Evolutionary conservation across 2,797 vertebrate genomes (phyloP).

Genomic region (Coranthus polyacanthus): DNA sequence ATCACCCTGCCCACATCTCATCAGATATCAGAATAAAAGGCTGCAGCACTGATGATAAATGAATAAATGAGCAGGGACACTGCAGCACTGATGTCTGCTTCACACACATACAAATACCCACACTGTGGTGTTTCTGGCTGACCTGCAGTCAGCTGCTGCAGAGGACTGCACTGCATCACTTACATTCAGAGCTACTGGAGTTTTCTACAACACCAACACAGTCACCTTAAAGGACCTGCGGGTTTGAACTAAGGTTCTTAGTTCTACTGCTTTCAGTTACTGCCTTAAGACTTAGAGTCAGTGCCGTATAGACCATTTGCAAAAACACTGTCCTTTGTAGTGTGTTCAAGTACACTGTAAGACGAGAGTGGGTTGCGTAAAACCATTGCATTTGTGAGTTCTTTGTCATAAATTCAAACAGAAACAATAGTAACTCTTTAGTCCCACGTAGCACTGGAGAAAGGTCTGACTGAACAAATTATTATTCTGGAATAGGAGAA

Average conservation of each 20-base stretch:
- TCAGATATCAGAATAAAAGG: neutral
- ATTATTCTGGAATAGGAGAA: too few relatives aligned
- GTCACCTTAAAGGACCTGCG: conserved; percentile 4
- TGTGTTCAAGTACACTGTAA: neutral
- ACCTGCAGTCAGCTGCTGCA: conserved; percentile 56
- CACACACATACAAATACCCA: conserved; percentile 22
- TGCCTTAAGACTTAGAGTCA: too few relatives aligned
- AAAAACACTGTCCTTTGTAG: neutral
- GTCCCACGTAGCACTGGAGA: too few relatives aligned
- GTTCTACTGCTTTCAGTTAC: too few relatives aligned
- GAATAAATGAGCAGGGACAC: conserved; percentile 5
- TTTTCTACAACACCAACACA: conserved; percentile 23
- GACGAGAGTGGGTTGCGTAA: too few relatives aligned
- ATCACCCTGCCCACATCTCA: neutral
- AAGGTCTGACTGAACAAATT: too few relatives aligned
- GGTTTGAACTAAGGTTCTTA: too few relatives aligned
- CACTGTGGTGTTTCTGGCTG: conserved; percentile 12
- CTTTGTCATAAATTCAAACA: neutral
- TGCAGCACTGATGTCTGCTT: conserved; percentile 41
- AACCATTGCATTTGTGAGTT: neutral
- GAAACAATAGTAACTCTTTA: neutral
- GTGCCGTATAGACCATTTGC: too few relatives aligned
- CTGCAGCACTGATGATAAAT: neutral
- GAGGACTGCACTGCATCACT: conserved; percentile 73
- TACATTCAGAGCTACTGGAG: neutral